Conservation (phyloP, 92 coral and sea anemone species). For the Porites rus region DNA sequence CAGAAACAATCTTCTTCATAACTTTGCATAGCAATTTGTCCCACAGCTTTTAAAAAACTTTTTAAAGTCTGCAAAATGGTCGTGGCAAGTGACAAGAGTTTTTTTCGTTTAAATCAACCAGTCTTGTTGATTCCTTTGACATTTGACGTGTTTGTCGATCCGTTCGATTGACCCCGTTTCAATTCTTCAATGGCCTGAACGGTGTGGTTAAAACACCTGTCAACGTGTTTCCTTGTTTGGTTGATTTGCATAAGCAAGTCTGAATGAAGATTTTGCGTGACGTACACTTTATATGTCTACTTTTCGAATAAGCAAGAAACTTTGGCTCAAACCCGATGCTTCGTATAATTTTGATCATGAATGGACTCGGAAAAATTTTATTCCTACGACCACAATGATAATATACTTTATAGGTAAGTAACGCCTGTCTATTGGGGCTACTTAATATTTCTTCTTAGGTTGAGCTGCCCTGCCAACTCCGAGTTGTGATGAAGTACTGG, state of each 20-base stretch:
- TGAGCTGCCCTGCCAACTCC: no score
- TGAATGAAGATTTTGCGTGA: constrained; percentile 29
- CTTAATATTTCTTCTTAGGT: no score
- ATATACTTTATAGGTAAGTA: constrained; percentile 36
- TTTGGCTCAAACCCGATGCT: constrained; percentile 4
- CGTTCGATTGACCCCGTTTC: constrained; percentile 17
- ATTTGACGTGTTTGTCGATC: constrained; percentile 16
- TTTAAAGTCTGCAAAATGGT: neutral
- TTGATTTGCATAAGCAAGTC: constrained; percentile 38
- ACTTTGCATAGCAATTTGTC: constrained; percentile 14
- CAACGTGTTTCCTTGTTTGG: neutral
- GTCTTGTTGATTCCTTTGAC: constrained; percentile 10
- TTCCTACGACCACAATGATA: constrained; percentile 20
- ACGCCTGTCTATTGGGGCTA: neutral
- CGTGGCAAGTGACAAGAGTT: neutral
- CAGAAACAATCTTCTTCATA: neutral
- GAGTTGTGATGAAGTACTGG: no score
- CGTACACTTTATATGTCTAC: neutral
- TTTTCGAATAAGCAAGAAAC: neutral
- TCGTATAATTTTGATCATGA: neutral
- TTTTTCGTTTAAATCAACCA: neutral
- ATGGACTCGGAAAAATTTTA: constrained; percentile 5
- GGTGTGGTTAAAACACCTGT: constrained; percentile 36
- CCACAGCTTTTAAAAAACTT: neutral
- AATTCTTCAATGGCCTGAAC: constrained; percentile 10